phyloP scores from a whole-genome alignment of 2,113 vertebrate species.

The Macrotus californicus region DNA sequence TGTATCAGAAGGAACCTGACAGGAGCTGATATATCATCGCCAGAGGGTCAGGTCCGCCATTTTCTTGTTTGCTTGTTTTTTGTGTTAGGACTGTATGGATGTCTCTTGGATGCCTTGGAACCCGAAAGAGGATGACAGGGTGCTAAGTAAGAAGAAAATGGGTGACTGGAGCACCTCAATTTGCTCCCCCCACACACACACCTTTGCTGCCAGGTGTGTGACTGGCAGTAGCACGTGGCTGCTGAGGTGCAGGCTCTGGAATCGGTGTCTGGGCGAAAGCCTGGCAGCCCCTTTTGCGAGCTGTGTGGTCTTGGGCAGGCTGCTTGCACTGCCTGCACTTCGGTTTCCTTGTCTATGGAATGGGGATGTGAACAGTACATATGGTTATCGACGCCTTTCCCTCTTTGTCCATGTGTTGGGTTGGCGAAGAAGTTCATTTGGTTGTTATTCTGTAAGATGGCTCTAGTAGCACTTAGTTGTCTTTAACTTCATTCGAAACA shows the following conservation, averaged over 20 bases:
- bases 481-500: no score
- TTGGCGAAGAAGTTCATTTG: no score
- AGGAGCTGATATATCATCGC: background rate
- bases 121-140: background rate
- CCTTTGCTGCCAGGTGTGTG: background rate
- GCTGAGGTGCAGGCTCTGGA: background rate
- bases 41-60: background rate
- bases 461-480: no score
- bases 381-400: background rate
- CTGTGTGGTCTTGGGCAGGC: background rate
- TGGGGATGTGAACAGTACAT: background rate
- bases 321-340: background rate
- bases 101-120: background rate
- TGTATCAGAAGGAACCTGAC: background rate
- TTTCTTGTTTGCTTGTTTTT: background rate
- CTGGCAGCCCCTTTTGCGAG: background rate
- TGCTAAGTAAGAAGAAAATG: background rate
- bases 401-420: background rate
- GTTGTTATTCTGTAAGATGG: no score
- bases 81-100: background rate
- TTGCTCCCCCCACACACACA: background rate
- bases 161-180: rapidly evolving
- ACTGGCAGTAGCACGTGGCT: background rate
- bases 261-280: background rate
- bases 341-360: background rate